Conservation (phyloP, 2,888 invertebrate genomes). For the Spisula solida region DNA sequence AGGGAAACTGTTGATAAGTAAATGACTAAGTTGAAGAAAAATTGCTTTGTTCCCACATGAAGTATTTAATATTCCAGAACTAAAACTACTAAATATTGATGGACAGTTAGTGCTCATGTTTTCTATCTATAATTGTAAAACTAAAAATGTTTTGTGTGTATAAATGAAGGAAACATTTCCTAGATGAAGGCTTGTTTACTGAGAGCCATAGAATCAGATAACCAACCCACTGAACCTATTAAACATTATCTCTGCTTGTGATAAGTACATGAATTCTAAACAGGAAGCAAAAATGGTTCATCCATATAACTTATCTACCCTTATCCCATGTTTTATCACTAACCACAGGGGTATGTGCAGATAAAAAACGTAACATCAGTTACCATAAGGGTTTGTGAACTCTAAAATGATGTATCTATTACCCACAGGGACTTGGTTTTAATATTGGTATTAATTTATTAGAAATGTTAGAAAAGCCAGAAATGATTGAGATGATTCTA, state of each 20-base stretch:
- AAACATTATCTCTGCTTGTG: constrained; percentile 19
- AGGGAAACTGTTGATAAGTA: no score
- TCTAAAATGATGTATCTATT: not conserved
- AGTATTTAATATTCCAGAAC: no score
- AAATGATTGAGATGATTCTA: no score
- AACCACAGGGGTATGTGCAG: not conserved
- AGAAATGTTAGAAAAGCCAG: no score
- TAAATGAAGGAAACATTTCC: not conserved
- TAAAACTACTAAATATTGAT: not conserved
- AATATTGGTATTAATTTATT: not conserved
- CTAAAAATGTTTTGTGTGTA: not conserved
- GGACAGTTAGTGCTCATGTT: not conserved
- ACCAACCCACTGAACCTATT: constrained; percentile 4
- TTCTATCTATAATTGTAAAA: not conserved
- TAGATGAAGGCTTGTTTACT: constrained; percentile 2
- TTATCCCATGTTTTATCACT: not conserved
- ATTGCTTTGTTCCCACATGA: no score
- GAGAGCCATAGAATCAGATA: not conserved
- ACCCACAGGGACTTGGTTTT: not conserved
- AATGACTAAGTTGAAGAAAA: no score
- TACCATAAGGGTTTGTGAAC: constrained; percentile 6
- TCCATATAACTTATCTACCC: constrained; percentile 1
- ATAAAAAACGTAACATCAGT: not conserved
- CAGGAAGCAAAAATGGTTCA: constrained; percentile 31
- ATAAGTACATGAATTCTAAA: constrained; percentile 31